Evolutionary conservation across 2,113 vertebrate species (phyloP).

Genomic region (Colossoma macropomum): DNA sequence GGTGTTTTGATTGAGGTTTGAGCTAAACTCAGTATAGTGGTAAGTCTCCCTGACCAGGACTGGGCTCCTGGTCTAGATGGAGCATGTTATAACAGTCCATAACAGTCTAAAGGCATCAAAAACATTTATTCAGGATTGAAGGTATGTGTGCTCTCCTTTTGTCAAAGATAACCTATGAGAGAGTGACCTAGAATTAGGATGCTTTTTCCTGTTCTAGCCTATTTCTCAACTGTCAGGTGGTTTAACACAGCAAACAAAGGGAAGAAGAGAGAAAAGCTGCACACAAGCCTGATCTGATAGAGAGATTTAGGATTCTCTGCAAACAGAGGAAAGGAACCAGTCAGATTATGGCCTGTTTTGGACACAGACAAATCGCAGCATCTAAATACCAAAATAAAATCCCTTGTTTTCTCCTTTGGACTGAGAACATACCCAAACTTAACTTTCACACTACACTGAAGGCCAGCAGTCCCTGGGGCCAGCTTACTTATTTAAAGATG

Average conservation of each 20-base stretch:
- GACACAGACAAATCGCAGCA: slow-evolving; percentile 58
- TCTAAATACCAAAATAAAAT: slow-evolving; percentile 15
- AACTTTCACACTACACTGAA: background rate
- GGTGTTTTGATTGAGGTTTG: no score
- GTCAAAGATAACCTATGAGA: slow-evolving; percentile 8
- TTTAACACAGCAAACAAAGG: slow-evolving; percentile 23
- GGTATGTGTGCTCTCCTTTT: background rate
- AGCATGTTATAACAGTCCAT: no score
- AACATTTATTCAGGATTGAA: slow-evolving; percentile 4
- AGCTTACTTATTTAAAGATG: background rate
- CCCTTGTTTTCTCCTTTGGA: slow-evolving; percentile 2
- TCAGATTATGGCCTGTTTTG: slow-evolving; percentile 63
- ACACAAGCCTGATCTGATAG: slow-evolving; percentile 29
- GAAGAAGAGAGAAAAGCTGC: slow-evolving; percentile 1
- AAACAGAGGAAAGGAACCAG: slow-evolving; percentile 50
- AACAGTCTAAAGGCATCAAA: background rate
- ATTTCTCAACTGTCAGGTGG: slow-evolving; percentile 19
- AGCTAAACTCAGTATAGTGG: no score
- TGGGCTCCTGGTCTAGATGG: no score
- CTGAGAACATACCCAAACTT: slow-evolving; percentile 3
- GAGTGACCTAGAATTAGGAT: slow-evolving; percentile 25
- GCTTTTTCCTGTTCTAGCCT: slow-evolving; percentile 24
- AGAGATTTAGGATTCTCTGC: slow-evolving; percentile 36
- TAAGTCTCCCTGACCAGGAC: no score
- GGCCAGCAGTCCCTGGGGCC: background rate